Evolutionary conservation across 2,888 invertebrate species (phyloP), one percentile per base, ranked within the genome.

Genomic region (Spodoptera picta): DNA sequence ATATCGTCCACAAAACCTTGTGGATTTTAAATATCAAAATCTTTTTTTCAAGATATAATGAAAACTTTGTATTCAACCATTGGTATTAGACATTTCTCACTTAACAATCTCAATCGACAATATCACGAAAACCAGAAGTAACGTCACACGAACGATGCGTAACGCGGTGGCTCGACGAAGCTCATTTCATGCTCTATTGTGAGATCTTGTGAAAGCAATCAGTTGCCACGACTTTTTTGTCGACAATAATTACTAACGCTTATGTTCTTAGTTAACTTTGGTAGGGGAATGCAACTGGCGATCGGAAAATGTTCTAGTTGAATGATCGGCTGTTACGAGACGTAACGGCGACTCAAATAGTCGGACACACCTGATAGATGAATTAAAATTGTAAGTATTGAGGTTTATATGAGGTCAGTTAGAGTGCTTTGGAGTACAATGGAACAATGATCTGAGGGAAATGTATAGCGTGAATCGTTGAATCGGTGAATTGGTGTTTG

Each of bases 141-240:
- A 12, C n/a, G 41, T 47, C 64, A 72, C 72, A 65, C 70, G 80
- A 75, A 61, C 79, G 84, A 86, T 87, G 92, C 92, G 93, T 93
- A 93, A 92, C 90, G 80, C 92, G 86, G 92, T 89, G 86, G 92
- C 89, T 73, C 78, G 76, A 65, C 83, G 84, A 85, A 85, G 87
- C 85, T 92, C 89, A 93, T 93, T 93, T 92, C 92, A 92, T 90
- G 93, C 80, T 84, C 88, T 79, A 92, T 93, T 93, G 92, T 93
- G 78, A 81, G 73, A 79, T 85, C 86, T 90, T 88, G 91, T 90
- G 92, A 92, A 92, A 92, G 92, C 88, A 86, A 87, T 88, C 89
- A 79, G 77, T 75, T 73, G 73, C 73, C 64, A 62, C 69, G 65
- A 72, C 65, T 89, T 90, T 90, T 90, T 88, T 82, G 82, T 74